phyloP scores from a whole-genome alignment of 1,140 invertebrate species.

The Drosophila quadrilineata region DNA sequence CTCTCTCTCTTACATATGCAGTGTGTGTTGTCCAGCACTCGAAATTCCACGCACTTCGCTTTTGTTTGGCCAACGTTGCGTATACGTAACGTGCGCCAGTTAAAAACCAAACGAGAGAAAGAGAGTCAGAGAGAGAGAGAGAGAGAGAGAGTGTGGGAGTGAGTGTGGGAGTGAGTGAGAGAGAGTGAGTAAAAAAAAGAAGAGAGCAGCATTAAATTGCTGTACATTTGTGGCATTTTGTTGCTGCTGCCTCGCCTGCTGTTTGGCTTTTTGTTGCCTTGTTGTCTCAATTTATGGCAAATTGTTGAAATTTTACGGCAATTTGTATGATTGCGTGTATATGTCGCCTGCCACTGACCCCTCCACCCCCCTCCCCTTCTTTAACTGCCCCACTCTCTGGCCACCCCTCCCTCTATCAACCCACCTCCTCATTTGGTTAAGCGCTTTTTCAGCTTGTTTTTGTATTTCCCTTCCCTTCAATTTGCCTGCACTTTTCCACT shows the following conservation, averaged over 20 bases:
- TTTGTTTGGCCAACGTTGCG: constrained; percentile 45
- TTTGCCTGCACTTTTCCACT: constrained; percentile 3
- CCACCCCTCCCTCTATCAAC: too few species aligned
- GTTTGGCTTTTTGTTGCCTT: constrained; percentile 69
- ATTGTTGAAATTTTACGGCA: constrained; percentile 75
- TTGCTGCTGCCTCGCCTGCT: constrained; percentile 28
- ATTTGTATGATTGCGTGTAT: too few species aligned
- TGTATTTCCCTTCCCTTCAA: constrained; percentile 25
- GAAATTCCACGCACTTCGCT: constrained; percentile 62
- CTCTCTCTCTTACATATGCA: too few species aligned
- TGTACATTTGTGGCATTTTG: constrained; percentile 75
- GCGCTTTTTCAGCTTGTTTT: constrained; percentile 53
- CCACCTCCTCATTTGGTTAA: constrained; percentile 41
- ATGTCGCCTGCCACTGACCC: too few species aligned
- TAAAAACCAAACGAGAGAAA: constrained; percentile 8
- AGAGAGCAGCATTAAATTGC: constrained; percentile 75
- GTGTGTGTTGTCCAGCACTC: constrained; percentile 34
- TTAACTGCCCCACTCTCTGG: too few species aligned
- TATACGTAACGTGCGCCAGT: constrained; percentile 45
- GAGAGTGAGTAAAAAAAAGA: too few species aligned
- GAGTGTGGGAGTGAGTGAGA: constrained; percentile 29
- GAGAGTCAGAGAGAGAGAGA: constrained; percentile 26
- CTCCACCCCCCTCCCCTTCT: too few species aligned
- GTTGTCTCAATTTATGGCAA: constrained; percentile 80
- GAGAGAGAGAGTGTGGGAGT: constrained; percentile 22